Evolutionary conservation across 1,140 invertebrate species (phyloP), one percentile per base, ranked within the genome.

Genomic region (Macrostomum lignano): DNA sequence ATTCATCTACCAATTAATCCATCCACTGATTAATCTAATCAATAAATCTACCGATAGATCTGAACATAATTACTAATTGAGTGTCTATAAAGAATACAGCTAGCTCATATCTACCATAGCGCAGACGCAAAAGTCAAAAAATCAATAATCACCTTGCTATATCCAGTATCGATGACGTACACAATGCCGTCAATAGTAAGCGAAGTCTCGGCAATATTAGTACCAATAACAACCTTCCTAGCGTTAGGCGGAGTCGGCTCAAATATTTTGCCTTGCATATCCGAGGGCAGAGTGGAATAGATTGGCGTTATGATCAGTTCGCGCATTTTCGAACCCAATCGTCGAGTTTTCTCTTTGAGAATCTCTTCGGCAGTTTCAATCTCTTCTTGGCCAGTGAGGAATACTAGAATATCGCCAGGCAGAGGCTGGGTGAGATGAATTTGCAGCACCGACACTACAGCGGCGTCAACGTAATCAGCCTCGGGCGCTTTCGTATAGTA

Each of bases 191-290:
- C 69, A 38, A 79, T 74, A 5, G 74, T 79, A 15, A 96, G 68
- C 3, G 82, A 93, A 0, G 86, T 81, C 61, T 96, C 88, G 0
- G 86, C 86, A 35, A 96, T 79, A 51, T 96, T 96, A 3, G 88
- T 98, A 0, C 86, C 74, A 11, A 94, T 62, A 0, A 98, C 67
- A 19, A 94, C 69, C 61, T 96, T 96, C 21, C 88, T 62, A 0
- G 66, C 64, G 44, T 68, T 65, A 7, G 49, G 44, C n/a, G 72
- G 66, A 2, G 72, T 63, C 20, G 63, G 65, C 44, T 74, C 70
- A 55, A 91, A 91, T 2, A 75, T 78, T 49, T 74, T 75, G 24
- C 93, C 47, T 55, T 93, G 73, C 10, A 40, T 38, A 7, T 30
- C 33, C 36, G 25, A 38, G 23, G 35, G 19, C 10, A 37, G 39